phyloP scores from a whole-genome alignment of 2,888 invertebrate genomes.

The Caenorhabditis sp. region DNA sequence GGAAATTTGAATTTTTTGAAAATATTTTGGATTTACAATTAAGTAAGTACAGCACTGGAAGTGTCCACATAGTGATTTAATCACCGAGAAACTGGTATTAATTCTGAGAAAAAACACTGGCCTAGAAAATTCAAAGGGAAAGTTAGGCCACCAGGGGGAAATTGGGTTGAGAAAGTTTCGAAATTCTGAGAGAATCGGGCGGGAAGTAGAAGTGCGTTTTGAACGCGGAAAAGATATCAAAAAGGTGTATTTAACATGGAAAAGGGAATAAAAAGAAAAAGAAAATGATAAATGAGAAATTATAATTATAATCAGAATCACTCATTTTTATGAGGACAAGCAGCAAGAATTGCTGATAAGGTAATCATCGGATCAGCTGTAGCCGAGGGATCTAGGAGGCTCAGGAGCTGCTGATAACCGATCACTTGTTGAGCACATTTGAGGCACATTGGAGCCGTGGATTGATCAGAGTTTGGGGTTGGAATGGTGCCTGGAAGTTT shows the following conservation, averaged over 20 bases:
- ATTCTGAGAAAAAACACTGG: background rate
- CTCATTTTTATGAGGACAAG: conserved; percentile 67
- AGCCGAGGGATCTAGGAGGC: conserved; percentile 67
- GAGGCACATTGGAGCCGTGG: conserved; percentile 58
- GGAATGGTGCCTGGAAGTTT: conserved; percentile 10
- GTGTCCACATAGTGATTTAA: conserved; percentile 55
- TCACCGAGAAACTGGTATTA: conserved; percentile 46
- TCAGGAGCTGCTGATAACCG: conserved; percentile 71
- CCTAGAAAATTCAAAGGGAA: background rate
- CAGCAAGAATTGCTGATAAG: conserved; percentile 67
- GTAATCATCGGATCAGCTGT: conserved; percentile 69
- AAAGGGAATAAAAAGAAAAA: no score
- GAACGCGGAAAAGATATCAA: background rate
- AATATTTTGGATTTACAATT: background rate
- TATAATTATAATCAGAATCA: background rate
- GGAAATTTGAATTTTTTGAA: background rate
- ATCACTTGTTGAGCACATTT: conserved; percentile 74
- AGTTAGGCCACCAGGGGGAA: background rate
- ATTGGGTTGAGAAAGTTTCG: background rate
- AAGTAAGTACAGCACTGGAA: conserved; percentile 33
- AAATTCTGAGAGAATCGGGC: background rate
- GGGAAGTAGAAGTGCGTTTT: background rate
- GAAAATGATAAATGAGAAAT: background rate
- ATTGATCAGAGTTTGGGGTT: conserved; percentile 12
- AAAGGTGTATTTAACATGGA: no score